phyloP scores from a whole-genome alignment of 2,888 invertebrate species.

The Pimpla rufipes region DNA sequence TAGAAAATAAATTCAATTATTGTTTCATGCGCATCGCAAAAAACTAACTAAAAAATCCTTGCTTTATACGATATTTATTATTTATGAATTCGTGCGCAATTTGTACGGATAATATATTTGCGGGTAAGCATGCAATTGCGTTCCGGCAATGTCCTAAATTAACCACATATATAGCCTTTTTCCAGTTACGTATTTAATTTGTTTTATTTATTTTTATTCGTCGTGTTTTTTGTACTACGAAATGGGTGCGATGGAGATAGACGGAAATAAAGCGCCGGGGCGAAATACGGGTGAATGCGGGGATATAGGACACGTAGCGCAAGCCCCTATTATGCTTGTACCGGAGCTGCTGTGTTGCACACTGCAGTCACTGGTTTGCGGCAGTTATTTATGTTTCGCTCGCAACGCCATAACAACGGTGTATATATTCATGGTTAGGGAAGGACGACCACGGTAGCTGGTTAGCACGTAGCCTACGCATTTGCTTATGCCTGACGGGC shows the following conservation, averaged over 20 bases:
- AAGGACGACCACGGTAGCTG: constrained; percentile 38
- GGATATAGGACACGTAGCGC: constrained; percentile 9
- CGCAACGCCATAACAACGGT: constrained; percentile 57
- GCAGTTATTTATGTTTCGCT: constrained; percentile 50
- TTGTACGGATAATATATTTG: constrained; percentile 27
- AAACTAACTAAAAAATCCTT: not conserved
- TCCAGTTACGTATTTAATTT: not conserved
- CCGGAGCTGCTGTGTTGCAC: constrained; percentile 4
- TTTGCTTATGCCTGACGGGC: constrained; percentile 21
- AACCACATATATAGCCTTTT: not conserved
- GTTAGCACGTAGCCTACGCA: constrained; percentile 6
- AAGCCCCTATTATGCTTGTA: constrained; percentile 10
- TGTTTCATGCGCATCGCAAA: not conserved
- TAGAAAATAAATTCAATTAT: not conserved
- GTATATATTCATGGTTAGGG: constrained; percentile 62
- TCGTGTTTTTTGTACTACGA: not conserved
- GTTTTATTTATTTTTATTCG: not conserved
- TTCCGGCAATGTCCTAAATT: not conserved
- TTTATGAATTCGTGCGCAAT: constrained; percentile 34
- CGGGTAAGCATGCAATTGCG: not conserved
- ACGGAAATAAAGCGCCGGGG: constrained; percentile 40
- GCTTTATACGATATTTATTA: not conserved
- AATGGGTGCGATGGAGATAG: not conserved
- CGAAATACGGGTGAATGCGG: constrained; percentile 31
- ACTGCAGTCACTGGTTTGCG: constrained; percentile 32